These are phyloP conservation scores for Bufotes viridis DNA, from an alignment of 2,797 vertebrate species.

Conservation along the genomic window DNA sequence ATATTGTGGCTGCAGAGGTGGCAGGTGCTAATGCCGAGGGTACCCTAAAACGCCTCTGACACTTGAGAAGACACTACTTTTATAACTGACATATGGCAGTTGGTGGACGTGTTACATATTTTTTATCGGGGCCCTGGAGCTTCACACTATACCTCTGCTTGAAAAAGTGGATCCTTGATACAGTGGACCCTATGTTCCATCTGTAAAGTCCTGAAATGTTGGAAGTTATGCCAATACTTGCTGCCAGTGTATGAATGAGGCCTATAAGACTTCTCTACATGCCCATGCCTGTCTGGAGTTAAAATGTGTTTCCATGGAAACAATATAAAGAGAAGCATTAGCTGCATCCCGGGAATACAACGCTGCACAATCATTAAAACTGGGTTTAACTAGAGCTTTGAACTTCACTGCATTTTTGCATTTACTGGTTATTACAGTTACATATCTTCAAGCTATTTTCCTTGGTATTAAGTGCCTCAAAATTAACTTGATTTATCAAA, in stretches of 20 bases:
- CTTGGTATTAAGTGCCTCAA: not conserved
- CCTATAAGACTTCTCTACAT: not conserved
- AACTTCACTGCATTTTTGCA: not conserved
- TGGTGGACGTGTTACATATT: not conserved
- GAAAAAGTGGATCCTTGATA: not conserved
- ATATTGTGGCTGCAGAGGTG: too few species aligned
- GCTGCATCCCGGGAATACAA: not conserved
- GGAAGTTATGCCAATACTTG: not conserved
- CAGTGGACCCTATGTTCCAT: not conserved
- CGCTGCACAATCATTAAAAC: not conserved
- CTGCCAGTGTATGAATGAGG: not conserved
- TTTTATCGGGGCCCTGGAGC: not conserved
- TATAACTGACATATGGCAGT: not conserved
- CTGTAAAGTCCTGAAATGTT: not conserved
- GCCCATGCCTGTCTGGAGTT: constrained; percentile 6
- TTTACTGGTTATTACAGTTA: not conserved
- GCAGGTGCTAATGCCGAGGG: too few species aligned
- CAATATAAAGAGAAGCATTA: not conserved
- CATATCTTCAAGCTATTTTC: not conserved
- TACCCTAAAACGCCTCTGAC: too few species aligned
- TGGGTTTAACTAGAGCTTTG: not conserved
- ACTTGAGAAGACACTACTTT: not conserved
- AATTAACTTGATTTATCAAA: too few species aligned
- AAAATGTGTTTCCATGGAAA: not conserved
- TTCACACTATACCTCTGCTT: not conserved